These are phyloP conservation scores for Elgaria multicarinata DNA, from an alignment of 2,113 vertebrate genomes.

Conservation along the genomic window DNA sequence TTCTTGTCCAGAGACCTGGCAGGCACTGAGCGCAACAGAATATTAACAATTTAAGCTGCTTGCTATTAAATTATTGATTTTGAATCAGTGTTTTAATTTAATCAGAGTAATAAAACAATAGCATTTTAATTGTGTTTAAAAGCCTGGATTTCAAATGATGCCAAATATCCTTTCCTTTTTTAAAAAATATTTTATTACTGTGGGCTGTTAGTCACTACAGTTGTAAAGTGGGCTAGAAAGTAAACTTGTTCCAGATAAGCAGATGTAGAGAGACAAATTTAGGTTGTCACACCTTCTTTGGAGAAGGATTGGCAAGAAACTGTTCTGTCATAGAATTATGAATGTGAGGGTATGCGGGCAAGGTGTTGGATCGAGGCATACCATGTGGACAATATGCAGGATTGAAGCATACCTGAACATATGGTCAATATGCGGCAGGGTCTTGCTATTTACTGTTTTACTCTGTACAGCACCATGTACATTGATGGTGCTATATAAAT, in stretches of 20 bases:
- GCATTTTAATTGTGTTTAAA: conserved; percentile 1
- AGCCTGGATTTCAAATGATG: accelerated
- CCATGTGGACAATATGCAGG: too few relatives aligned
- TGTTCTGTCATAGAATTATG: not conserved
- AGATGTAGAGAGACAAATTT: not conserved
- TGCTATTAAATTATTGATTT: not conserved
- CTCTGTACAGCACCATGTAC: too few relatives aligned
- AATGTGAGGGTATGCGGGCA: too few relatives aligned
- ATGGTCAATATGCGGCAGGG: too few relatives aligned
- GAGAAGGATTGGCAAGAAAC: not conserved
- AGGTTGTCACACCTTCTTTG: not conserved
- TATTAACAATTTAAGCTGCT: not conserved
- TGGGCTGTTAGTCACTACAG: not conserved
- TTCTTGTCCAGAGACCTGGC: not conserved
- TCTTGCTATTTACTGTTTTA: too few relatives aligned
- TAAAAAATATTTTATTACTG: not conserved
- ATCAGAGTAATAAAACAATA: conserved; percentile 13
- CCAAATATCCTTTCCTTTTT: not conserved
- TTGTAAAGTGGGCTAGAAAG: not conserved
- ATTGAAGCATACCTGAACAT: too few relatives aligned
- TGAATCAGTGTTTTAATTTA: not conserved
- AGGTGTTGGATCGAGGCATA: not conserved
- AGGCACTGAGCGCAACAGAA: not conserved
- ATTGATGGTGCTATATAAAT: too few relatives aligned
- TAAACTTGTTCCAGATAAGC: not conserved